phyloP scores from a whole-genome alignment of 1,140 invertebrate genomes.

The Heliothis subflexa region DNA sequence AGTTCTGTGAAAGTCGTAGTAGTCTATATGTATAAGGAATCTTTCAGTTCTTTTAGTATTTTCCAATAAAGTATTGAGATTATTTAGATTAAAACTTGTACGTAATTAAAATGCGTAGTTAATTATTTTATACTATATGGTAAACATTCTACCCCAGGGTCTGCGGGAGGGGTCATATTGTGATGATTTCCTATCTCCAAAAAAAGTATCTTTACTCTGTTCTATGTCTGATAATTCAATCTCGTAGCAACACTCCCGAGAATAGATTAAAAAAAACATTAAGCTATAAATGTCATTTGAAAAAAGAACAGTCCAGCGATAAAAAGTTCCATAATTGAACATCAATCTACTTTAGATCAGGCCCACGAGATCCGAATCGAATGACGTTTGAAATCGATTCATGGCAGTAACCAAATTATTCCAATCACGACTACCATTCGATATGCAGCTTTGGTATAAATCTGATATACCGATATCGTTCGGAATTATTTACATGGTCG shows the following conservation, averaged over 20 bases:
- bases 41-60: too few relatives aligned
- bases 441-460: constrained; percentile 31
- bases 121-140: too few relatives aligned
- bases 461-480: constrained; percentile 12
- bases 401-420: constrained; percentile 35
- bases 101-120: too few relatives aligned
- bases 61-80: too few relatives aligned
- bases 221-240: too few relatives aligned
- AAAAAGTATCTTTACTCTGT: too few relatives aligned
- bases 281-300: background rate
- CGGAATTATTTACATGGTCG: constrained; percentile 21
- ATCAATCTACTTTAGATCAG: constrained; percentile 31
- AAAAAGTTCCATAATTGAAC: constrained; percentile 26
- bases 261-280: background rate
- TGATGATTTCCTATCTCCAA: too few relatives aligned
- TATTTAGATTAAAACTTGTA: too few relatives aligned
- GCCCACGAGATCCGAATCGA: constrained; percentile 28
- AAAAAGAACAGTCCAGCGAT: background rate
- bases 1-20: too few relatives aligned
- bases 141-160: too few relatives aligned
- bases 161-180: too few relatives aligned
- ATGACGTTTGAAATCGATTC: constrained; percentile 35
- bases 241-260: background rate
- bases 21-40: too few relatives aligned
- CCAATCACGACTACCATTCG: constrained; percentile 19